Evolutionary conservation across 53 echinoderm and acorn worm genomes (phyloP).

Genomic region (Astropecten irregularis): DNA sequence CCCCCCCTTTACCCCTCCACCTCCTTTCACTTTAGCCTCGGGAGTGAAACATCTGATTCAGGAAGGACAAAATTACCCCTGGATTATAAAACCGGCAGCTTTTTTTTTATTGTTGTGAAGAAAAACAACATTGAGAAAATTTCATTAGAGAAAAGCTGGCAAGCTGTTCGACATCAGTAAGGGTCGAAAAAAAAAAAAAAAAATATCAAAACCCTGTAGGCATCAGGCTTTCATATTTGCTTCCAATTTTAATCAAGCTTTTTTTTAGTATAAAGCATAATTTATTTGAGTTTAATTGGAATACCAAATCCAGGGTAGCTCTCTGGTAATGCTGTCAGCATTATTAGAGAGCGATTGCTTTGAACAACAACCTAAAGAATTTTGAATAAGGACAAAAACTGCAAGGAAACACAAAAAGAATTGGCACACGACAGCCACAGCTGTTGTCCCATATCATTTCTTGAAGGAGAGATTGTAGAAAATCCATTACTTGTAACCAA

Average conservation of each 20-base stretch:
- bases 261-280: slow-evolving; percentile 33
- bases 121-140: slow-evolving; percentile 36
- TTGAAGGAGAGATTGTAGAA: slow-evolving; percentile 14
- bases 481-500: slow-evolving; percentile 48
- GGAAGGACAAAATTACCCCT: no score
- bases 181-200: neutral
- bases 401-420: neutral
- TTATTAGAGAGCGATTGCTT: no score
- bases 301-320: neutral
- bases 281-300: slow-evolving; percentile 28
- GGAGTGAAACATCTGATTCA: no score
- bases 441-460: slow-evolving; percentile 44
- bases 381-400: no score
- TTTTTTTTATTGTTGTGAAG: slow-evolving; percentile 50
- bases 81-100: neutral
- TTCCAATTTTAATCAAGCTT: neutral
- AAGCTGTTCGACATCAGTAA: neutral
- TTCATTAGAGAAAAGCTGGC: slow-evolving; percentile 16
- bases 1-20: no score
- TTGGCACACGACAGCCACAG: slow-evolving; percentile 13
- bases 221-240: neutral
- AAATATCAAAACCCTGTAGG: neutral
- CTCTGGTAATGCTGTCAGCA: slow-evolving; percentile 16
- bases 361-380: neutral
- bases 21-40: no score